Evolutionary conservation across 2,113 vertebrate genomes (phyloP).

Genomic region (Pterocles gutturalis): DNA sequence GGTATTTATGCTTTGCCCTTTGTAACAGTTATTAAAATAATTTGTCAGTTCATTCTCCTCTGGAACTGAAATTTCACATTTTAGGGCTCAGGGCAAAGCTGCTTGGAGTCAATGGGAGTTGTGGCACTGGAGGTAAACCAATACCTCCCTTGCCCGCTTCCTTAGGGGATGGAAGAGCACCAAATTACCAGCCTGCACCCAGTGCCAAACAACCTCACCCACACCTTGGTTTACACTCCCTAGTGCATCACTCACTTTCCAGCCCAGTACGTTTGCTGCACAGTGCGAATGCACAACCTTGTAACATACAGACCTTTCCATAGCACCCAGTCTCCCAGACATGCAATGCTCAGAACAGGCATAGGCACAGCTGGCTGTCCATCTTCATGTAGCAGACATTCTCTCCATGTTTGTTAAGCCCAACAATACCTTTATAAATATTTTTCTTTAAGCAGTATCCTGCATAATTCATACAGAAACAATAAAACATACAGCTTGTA

Average conservation of each 20-base stretch:
- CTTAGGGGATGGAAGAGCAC: not conserved
- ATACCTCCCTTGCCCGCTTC: not conserved
- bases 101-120: not conserved
- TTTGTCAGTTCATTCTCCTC: not conserved
- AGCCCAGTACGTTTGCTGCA: not conserved
- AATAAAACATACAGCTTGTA: accelerated
- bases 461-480: not conserved
- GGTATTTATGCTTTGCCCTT: not conserved
- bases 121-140: not conserved
- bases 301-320: not conserved
- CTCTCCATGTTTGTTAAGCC: not conserved
- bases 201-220: not conserved
- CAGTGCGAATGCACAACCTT: not conserved
- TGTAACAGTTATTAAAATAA: not conserved
- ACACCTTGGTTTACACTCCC: not conserved
- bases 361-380: not conserved
- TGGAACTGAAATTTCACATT: not conserved
- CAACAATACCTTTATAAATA: not conserved
- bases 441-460: not conserved
- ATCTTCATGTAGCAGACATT: not conserved
- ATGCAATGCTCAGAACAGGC: not conserved
- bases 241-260: not conserved
- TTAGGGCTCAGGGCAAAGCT: not conserved
- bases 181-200: not conserved
- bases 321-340: not conserved